phyloP scores from a whole-genome alignment of 2,113 vertebrate species.

The Martes martes region DNA sequence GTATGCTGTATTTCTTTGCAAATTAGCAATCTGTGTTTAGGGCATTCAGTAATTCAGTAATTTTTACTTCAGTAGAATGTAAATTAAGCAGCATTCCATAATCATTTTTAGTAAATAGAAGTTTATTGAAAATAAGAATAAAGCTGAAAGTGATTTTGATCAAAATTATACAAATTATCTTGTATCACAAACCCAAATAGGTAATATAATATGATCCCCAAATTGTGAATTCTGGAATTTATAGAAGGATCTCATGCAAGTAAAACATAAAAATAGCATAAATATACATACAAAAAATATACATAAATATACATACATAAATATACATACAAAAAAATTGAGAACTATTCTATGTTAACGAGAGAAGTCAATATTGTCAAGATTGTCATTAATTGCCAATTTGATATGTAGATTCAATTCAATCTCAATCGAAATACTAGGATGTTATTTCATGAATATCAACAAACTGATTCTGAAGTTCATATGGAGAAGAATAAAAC shows the following conservation, averaged over 20 bases:
- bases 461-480: background rate
- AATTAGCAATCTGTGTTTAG: background rate
- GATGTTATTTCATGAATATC: background rate
- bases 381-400: background rate
- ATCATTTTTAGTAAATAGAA: background rate
- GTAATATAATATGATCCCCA: background rate
- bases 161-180: constrained; percentile 2
- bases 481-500: background rate
- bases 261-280: background rate
- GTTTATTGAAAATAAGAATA: background rate
- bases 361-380: background rate
- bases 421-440: background rate
- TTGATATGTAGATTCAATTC: background rate
- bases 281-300: background rate
- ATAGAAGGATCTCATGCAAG: background rate
- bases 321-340: background rate
- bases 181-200: background rate
- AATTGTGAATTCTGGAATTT: background rate
- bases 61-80: background rate
- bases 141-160: background rate
- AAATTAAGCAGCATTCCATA: background rate
- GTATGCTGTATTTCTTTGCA: background rate
- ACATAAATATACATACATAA: background rate
- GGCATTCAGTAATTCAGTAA: background rate
- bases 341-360: background rate